phyloP scores from a whole-genome alignment of 2,797 vertebrate species.

The Hybognathus amarus region DNA sequence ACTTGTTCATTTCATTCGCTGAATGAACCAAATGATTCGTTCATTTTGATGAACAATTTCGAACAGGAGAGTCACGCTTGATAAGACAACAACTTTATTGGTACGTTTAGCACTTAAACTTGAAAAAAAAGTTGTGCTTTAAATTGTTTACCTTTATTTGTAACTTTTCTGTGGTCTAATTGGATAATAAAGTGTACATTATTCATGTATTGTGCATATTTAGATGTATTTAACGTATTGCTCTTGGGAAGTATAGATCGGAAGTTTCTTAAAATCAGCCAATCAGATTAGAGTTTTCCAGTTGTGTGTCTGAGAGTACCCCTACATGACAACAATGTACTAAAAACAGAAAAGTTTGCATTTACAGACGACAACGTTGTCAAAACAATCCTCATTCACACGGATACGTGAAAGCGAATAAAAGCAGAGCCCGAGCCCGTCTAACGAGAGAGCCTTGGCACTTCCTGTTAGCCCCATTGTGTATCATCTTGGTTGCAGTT shows the following conservation, averaged over 20 bases:
- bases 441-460: no score
- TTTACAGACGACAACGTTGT: background rate
- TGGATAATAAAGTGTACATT: background rate
- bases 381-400: background rate
- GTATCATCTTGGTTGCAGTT: no score
- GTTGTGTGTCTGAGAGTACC: background rate
- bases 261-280: background rate
- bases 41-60: no score
- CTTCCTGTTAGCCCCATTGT: no score
- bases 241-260: background rate
- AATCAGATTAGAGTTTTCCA: background rate
- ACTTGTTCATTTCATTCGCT: no score
- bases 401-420: background rate
- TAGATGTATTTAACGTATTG: background rate
- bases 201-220: background rate
- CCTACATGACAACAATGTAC: background rate
- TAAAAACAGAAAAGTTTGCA: background rate
- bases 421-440: no score
- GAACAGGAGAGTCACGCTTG: no score
- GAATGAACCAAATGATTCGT: no score
- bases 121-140: background rate
- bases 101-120: background rate
- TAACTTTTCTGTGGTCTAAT: background rate
- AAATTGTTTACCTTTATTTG: no score
- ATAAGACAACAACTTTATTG: background rate